phyloP scores from a whole-genome alignment of 2,797 vertebrate species.

The Bryconaethiops microstoma region DNA sequence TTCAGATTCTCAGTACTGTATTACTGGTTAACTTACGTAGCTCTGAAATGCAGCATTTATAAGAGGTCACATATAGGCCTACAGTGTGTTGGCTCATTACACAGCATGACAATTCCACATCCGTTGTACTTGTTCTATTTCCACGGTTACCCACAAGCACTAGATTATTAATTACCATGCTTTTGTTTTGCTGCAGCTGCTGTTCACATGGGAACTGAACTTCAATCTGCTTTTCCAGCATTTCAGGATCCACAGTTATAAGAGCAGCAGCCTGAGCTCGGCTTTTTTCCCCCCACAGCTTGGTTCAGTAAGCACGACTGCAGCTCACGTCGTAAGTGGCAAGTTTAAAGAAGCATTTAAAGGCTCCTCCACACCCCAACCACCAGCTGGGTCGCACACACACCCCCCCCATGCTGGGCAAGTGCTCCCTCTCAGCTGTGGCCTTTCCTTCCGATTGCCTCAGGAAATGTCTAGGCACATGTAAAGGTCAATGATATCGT shows the following conservation, averaged over 20 bases:
- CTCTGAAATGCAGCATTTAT: not conserved
- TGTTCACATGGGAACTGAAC: not conserved
- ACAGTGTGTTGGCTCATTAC: not conserved
- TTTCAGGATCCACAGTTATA: not conserved
- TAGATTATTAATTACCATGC: slow-evolving; percentile 11
- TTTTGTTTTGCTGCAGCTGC: not conserved
- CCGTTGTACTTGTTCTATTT: slow-evolving; percentile 6
- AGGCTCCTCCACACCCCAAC: slow-evolving; percentile 17
- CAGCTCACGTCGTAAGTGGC: slow-evolving; percentile 20
- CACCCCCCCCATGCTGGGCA: slow-evolving; percentile 37
- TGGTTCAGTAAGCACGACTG: not conserved
- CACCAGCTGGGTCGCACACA: slow-evolving; percentile 20
- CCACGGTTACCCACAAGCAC: slow-evolving; percentile 1
- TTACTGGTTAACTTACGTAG: not conserved
- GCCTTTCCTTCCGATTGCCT: slow-evolving; percentile 49
- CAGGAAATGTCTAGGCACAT: slow-evolving; percentile 60
- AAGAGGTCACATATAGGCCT: not conserved
- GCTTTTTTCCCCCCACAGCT: not conserved
- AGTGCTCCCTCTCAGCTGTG: slow-evolving; percentile 39
- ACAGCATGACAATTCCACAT: not conserved
- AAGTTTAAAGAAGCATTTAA: slow-evolving; percentile 31
- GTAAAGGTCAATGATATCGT: slow-evolving; percentile 62
- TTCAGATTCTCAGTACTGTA: not conserved
- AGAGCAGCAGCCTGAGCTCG: not conserved
- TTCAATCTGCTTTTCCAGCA: not conserved